These are phyloP conservation scores for Drosophila peninsularis DNA, from an alignment of 2,888 invertebrate species.

Conservation along the genomic window DNA sequence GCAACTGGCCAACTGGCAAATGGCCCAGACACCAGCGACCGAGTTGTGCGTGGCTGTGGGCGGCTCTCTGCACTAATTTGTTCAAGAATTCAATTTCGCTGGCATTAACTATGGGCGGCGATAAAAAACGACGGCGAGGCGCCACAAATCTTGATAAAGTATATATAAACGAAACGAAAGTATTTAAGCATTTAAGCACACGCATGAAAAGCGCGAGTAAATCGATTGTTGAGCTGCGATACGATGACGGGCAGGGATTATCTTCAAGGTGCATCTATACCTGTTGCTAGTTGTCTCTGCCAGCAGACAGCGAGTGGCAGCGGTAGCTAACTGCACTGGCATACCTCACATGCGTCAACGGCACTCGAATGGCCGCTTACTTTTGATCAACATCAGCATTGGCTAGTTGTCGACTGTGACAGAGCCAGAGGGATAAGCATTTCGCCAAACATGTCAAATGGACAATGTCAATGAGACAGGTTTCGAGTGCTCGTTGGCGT, in stretches of 20 bases:
- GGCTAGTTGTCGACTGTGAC: conserved; percentile 59
- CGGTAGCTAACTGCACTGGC: conserved; percentile 35
- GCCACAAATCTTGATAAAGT: conserved; percentile 17
- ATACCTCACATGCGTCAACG: conserved; percentile 30
- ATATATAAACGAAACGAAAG: conserved; percentile 17
- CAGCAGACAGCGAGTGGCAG: conserved; percentile 2
- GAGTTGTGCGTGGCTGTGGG: conserved; percentile 20
- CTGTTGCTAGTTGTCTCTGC: conserved; percentile 5
- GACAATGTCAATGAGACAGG: conserved; percentile 24
- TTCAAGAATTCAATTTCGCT: conserved; percentile 26
- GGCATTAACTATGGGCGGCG: conserved; percentile 9
- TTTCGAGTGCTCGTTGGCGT: not conserved
- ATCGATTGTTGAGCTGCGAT: conserved; percentile 8
- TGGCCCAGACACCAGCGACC: conserved; percentile 46
- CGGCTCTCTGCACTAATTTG: conserved; percentile 34
- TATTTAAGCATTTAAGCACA: conserved; percentile 7
- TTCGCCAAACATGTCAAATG: conserved; percentile 59
- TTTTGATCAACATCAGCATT: conserved; percentile 50
- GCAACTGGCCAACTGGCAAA: conserved; percentile 51
- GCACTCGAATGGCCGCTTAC: conserved; percentile 33
- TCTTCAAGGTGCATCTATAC: conserved; percentile 14
- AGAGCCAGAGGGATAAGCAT: conserved; percentile 28
- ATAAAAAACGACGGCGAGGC: conserved; percentile 24
- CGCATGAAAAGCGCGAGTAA: conserved; percentile 8
- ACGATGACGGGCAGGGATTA: conserved; percentile 6